These are phyloP conservation scores for Brienomyrus longianalis DNA, from an alignment of 2,113 vertebrate species.

Conservation along the genomic window DNA sequence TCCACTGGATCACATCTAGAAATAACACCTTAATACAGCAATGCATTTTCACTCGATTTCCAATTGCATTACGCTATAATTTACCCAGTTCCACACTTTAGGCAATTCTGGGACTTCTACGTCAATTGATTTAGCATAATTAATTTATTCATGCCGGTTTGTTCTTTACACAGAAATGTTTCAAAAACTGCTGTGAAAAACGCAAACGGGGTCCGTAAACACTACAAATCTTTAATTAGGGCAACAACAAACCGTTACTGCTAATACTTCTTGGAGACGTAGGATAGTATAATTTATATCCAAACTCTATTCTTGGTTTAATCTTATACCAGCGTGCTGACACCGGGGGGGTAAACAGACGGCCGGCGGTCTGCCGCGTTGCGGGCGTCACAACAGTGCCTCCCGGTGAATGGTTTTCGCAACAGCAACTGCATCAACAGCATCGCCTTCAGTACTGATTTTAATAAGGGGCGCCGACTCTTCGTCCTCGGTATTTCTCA, in stretches of 20 bases:
- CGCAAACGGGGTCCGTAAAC: background rate
- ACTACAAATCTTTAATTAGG: slow-evolving; percentile 7
- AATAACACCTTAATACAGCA: background rate
- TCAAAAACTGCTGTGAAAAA: background rate
- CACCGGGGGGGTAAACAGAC: background rate
- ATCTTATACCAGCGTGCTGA: background rate
- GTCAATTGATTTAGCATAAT: background rate
- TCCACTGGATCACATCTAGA: background rate
- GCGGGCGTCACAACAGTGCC: background rate
- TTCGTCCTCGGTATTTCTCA: background rate
- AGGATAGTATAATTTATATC: slow-evolving; percentile 5
- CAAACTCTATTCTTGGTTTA: slow-evolving; percentile 9
- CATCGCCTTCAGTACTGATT: background rate
- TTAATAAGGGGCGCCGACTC: background rate
- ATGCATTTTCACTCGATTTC: background rate
- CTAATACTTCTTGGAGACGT: background rate
- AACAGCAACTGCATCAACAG: background rate
- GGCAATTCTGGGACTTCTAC: background rate
- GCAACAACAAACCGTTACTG: slow-evolving; percentile 1
- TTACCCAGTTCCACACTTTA: background rate
- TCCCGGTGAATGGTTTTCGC: background rate
- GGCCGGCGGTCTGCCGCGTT: background rate
- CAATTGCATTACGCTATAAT: background rate
- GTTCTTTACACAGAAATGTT: background rate
- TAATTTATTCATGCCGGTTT: background rate